Base-by-base conservation (phyloP, 2,888 invertebrate genomes). In the Macropis europaea region DNA sequence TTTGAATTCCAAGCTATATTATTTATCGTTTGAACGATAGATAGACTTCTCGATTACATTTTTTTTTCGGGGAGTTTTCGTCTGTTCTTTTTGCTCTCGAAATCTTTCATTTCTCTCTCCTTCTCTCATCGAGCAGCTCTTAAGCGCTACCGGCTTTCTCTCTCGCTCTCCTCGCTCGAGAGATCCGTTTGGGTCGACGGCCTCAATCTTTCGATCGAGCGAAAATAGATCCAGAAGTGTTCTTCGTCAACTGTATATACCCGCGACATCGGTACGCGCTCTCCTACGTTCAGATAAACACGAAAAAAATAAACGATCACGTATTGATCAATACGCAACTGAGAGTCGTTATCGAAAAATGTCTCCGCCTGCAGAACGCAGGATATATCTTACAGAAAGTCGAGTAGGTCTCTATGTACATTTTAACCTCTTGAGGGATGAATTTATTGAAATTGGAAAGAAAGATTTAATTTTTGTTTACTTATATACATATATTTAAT, bases 141-240 rank as follows among this genome's bases (percentile, higher is more conserved):
- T 40, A 54, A 38, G 40, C 9, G 54, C 40, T 13, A 30, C 26
- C 24, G 36, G 19, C 45, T 72, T 13, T 61, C 50, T 68, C 34
- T 54, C 53, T 62, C 50, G 30, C 56, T 62, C 70, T 62, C 47
- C 67, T 60, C 53, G 57, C 47, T 54, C 63, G 67, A 66, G 75
- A 80, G 77, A 80, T 77, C 80, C 80, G 77, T 81, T 77, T 77
- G 71, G 81, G 80, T 80, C 80, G 77, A 80, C 81, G 81, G 81
- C 80, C 80, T 77, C 77, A 68, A 80, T 80, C 80, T 81, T 77
- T 80, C 81, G 76, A 80, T 80, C 77, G 77, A 73, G 81, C 81
- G 73, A 80, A 80, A 80, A 80, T 80, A 80, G 80, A 80, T 80
- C 67, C 73, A 80, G 81, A 80, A 80, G 76, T 80, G 76, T 67